Conservation (phyloP, 1,140 invertebrate genomes). For the Thaumatotibia leucotreta region DNA sequence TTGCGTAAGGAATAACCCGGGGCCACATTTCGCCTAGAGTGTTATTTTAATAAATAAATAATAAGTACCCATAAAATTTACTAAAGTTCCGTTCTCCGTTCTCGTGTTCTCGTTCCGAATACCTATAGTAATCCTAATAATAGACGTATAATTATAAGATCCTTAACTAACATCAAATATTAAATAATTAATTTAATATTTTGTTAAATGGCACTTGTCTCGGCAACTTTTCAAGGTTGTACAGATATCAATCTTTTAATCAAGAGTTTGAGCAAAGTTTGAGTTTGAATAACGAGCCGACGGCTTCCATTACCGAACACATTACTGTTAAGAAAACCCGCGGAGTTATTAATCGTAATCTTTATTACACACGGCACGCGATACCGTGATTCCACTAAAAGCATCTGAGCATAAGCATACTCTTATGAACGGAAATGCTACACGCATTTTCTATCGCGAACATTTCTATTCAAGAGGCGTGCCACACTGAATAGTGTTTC, state of each 20-base stretch:
- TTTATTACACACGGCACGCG: slow-evolving; percentile 37
- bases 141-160: not conserved
- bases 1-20: too few species aligned
- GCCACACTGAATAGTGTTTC: slow-evolving; percentile 36
- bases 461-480: slow-evolving; percentile 37
- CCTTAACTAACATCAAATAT: not conserved
- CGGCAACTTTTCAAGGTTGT: not conserved
- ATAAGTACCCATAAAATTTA: too few species aligned
- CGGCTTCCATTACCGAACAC: slow-evolving; percentile 32
- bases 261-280: slow-evolving; percentile 8
- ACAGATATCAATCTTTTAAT: not conserved
- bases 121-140: too few species aligned
- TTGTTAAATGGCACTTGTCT: not conserved
- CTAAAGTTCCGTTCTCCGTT: too few species aligned
- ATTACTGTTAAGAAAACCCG: slow-evolving; percentile 25
- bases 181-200: not conserved
- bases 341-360: slow-evolving; percentile 24
- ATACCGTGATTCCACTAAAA: slow-evolving; percentile 53
- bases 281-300: slow-evolving; percentile 28
- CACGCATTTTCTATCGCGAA: slow-evolving; percentile 31
- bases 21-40: too few species aligned
- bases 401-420: slow-evolving; percentile 26
- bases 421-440: slow-evolving; percentile 26
- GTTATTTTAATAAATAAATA: too few species aligned
- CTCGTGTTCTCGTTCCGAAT: too few species aligned